Conservation (phyloP, 64 coral and sea anemone genomes). For the Anthopleura sola region DNA sequence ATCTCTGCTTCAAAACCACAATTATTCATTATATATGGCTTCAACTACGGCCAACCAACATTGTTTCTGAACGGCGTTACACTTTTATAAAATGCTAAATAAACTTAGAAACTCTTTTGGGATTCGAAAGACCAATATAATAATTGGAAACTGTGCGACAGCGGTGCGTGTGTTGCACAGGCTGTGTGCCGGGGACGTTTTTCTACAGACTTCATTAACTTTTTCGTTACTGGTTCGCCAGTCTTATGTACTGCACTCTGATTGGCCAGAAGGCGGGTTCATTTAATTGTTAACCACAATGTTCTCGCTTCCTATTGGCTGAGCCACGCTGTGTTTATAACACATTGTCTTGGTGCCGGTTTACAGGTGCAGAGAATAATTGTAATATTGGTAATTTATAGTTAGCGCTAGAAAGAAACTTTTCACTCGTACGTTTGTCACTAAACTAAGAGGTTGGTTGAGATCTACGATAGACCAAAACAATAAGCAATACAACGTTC, state of each 20-base stretch:
- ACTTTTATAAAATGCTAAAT: not conserved
- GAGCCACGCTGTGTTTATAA: conserved; percentile 71
- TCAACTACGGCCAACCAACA: not conserved
- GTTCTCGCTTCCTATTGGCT: conserved; percentile 57
- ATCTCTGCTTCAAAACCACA: conserved; percentile 9
- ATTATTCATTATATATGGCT: not conserved
- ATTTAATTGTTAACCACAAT: conserved; percentile 96
- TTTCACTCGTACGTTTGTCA: conserved; percentile 87
- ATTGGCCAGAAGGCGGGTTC: conserved; percentile 55
- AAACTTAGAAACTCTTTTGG: not conserved
- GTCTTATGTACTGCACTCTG: conserved; percentile 18
- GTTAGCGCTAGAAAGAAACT: conserved; percentile 86
- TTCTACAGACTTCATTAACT: conserved; percentile 74
- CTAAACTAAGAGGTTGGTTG: conserved; percentile 22
- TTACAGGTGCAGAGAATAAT: conserved; percentile 93
- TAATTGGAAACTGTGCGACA: not conserved
- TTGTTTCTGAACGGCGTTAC: not conserved
- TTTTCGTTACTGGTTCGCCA: conserved; percentile 62
- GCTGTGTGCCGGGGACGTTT: not conserved
- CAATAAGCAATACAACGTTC: not conserved
- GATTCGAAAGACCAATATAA: not conserved
- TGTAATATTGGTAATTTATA: conserved; percentile 99
- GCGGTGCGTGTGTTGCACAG: not conserved
- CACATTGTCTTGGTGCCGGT: conserved; percentile 86
- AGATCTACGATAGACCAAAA: not conserved